Conservation (phyloP, 2,797 vertebrate genomes). For the Toxotes lorentzi region DNA sequence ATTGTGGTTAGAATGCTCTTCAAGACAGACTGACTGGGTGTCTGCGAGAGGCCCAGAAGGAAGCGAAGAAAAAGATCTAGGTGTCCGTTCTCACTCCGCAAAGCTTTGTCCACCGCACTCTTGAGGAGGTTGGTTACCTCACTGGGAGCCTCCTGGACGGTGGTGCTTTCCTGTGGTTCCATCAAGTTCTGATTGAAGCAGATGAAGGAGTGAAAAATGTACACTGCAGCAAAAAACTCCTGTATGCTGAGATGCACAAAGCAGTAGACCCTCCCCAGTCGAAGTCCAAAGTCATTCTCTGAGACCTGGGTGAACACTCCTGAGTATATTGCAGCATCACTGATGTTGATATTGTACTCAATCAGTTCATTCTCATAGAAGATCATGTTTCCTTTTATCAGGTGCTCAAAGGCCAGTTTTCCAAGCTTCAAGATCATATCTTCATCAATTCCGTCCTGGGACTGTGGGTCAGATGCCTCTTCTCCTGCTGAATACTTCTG, state of each 20-base stretch:
- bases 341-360: conserved; percentile 4
- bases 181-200: conserved; percentile 39
- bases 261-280: conserved; percentile 28
- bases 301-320: conserved; percentile 56
- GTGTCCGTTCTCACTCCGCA: conserved; percentile 40
- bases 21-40: conserved; percentile 13
- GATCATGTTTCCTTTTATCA: conserved; percentile 53
- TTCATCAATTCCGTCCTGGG: conserved; percentile 7
- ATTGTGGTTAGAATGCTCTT: conserved; percentile 22
- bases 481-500: conserved; percentile 23
- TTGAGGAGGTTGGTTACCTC: conserved; percentile 2
- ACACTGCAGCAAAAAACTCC: conserved; percentile 56
- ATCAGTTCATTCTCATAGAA: conserved; percentile 47
- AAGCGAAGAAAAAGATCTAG: conserved; percentile 59
- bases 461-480: background rate
- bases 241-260: conserved; percentile 64
- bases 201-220: conserved; percentile 31
- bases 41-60: conserved; percentile 57
- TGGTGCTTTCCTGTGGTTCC: background rate
- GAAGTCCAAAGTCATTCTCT: background rate
- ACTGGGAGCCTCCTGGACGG: background rate
- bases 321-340: conserved; percentile 34
- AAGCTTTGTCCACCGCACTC: conserved; percentile 48
- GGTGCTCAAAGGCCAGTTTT: conserved; percentile 60
- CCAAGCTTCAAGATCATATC: conserved; percentile 45